phyloP scores from a whole-genome alignment of 2,797 vertebrate species.

The Pelochelys cantorii region DNA sequence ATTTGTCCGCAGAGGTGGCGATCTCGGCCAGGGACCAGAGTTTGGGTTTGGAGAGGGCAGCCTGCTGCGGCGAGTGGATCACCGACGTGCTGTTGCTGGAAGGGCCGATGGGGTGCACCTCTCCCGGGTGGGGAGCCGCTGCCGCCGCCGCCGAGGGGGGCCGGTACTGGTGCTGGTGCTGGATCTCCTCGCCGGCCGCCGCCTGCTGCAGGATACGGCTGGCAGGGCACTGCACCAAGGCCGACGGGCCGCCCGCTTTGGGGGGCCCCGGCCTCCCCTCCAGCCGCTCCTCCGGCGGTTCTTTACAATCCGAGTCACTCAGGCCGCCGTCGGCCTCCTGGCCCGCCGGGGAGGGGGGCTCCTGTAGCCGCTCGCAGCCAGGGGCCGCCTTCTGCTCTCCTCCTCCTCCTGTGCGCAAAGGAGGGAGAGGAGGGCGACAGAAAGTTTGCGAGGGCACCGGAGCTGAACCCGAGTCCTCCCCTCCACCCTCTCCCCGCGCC shows the following conservation, averaged over 20 bases:
- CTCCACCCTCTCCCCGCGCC: too few relatives aligned
- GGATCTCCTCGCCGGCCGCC: constrained; percentile 66
- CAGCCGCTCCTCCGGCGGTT: constrained; percentile 84
- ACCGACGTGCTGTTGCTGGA: constrained; percentile 90
- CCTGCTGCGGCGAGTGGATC: constrained; percentile 90
- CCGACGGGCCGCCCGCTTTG: constrained; percentile 84
- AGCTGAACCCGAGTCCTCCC: not conserved
- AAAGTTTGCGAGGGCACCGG: not conserved
- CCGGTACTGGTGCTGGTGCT: constrained; percentile 60
- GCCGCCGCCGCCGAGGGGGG: constrained; percentile 48
- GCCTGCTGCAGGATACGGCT: constrained; percentile 69
- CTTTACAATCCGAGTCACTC: constrained; percentile 95
- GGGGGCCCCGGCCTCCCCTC: constrained; percentile 82
- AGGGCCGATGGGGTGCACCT: constrained; percentile 65
- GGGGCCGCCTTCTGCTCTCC: constrained; percentile 67
- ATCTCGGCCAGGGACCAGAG: constrained; percentile 98
- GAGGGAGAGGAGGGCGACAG: not conserved
- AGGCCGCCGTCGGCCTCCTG: constrained; percentile 80
- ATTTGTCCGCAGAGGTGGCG: constrained; percentile 96
- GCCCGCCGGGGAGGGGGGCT: constrained; percentile 62
- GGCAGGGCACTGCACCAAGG: constrained; percentile 77
- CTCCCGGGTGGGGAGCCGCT: constrained; percentile 56
- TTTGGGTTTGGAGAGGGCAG: constrained; percentile 92
- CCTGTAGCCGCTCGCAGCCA: constrained; percentile 76
- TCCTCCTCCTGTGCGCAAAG: constrained; percentile 54